Base-by-base conservation (phyloP, 2,797 vertebrate genomes). In the Paramormyrops hopkinsi region DNA sequence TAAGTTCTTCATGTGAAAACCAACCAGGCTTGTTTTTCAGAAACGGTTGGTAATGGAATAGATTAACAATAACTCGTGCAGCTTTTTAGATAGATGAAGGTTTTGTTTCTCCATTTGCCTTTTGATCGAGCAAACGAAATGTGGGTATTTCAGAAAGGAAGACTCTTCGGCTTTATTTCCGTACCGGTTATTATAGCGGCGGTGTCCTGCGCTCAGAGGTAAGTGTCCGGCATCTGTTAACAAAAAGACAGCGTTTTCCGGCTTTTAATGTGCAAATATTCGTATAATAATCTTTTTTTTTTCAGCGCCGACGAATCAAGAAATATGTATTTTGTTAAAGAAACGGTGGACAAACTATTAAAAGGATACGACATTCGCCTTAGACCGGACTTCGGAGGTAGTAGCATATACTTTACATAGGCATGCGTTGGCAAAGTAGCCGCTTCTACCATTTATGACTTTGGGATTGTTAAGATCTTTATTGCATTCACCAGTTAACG, bases 311-410 rank as follows among this genome's bases (percentile, higher is more conserved):
- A 97, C 94, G 97, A 98, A 88, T 97, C 97, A 48, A 97, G 98
- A 33, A 99, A 99, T 95, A 99, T 99, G 98, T 99, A 98, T 89
- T 98, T 97, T 91, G 98, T 99, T 91, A 99, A 99, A 94, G 98
- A 99, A 94, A 99, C 98, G 1, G 98, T 99, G 94, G 98, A 99
- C 90, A 98, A 97, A 95, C 96, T 99, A 93, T 29, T 65, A 65
- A 65, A 65, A 65, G 59, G 59, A 65, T 65, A 65, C 9, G 59
- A 65, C 59, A 65, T 99, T 91, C 98, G 98, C 85, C 97, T 99
- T 5, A 97, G 98, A 93, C 98, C 98, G 25, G 98, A 99, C 96
- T 99, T 99, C 93, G 98, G 98, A 96, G 98, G 98, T 99, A 83
- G 8, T 73, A 25, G 19, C 2, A 22, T 1, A 11, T 17, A 22